A percentile compares a stretch with the other conserved stretches of the same genome.
phyloP scores from a whole-genome alignment of 1,140 invertebrate species.

The Eumeta japonica region DNA sequence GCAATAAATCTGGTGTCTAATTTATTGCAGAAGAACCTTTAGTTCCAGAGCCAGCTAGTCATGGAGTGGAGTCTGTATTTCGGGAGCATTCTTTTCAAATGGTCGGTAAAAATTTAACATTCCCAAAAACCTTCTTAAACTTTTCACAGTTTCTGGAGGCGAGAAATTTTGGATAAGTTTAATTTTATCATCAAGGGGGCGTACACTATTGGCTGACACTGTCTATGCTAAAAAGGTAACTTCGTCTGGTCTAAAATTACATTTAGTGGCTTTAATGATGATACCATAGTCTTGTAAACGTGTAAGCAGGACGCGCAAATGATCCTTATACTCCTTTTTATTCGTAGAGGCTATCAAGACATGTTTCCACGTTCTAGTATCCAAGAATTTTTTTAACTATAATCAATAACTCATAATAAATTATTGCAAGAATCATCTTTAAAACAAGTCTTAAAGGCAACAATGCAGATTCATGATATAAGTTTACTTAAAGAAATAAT shows the following conservation, averaged over 20 bases:
- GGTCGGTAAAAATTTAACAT: constrained; percentile 35
- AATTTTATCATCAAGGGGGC: constrained; percentile 15
- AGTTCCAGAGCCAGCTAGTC: background rate
- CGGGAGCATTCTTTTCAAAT: constrained; percentile 16
- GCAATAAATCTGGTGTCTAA: background rate
- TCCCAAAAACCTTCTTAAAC: too few relatives aligned
- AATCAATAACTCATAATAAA: too few relatives aligned
- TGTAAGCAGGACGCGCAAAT: constrained; percentile 17
- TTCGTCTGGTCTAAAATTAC: constrained; percentile 10
- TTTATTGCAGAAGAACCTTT: background rate
- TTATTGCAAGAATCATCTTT: too few relatives aligned
- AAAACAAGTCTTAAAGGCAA: too few relatives aligned
- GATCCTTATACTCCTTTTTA: constrained; percentile 20
- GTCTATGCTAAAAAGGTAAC: constrained; percentile 23
- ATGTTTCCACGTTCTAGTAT: too few relatives aligned
- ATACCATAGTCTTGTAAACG: constrained; percentile 19
- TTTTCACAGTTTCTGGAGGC: constrained; percentile 19
- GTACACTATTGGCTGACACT: constrained; percentile 24
- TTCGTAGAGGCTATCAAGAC: constrained; percentile 10
- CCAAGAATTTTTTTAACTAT: too few relatives aligned
- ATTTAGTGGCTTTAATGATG: constrained; percentile 24
- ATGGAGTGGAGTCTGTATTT: constrained; percentile 5
- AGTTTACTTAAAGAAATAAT: too few relatives aligned
- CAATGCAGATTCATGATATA: too few relatives aligned
- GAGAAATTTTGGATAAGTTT: constrained; percentile 21